Conservation (phyloP, 2,113 vertebrate species). For the Pachyramphus minor region DNA sequence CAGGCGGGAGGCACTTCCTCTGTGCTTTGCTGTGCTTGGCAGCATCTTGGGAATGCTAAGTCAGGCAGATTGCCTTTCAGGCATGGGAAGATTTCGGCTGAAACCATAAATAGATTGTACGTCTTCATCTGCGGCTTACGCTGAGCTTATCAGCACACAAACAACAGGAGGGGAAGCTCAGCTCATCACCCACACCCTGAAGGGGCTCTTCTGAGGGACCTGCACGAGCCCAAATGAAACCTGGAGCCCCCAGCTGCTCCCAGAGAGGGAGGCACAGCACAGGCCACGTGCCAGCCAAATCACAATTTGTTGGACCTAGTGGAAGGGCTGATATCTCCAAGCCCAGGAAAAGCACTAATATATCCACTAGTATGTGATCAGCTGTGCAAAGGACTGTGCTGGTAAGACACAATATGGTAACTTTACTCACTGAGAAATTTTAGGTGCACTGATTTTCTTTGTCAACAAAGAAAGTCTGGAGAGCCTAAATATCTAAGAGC, state of each 20-base stretch:
- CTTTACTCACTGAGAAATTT: background rate
- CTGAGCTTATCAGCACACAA: background rate
- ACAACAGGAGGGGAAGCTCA: background rate
- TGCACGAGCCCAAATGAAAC: accelerated
- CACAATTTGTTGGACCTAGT: background rate
- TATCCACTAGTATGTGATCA: background rate
- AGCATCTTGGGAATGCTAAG: constrained; percentile 23
- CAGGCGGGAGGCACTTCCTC: constrained; percentile 34
- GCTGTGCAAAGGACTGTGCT: background rate
- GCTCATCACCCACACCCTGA: background rate
- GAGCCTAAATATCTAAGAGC: background rate
- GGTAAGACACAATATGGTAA: background rate
- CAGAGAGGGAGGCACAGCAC: background rate
- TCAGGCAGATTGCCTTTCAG: constrained; percentile 40
- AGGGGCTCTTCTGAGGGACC: background rate
- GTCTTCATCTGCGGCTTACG: background rate
- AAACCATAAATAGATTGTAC: constrained; percentile 29
- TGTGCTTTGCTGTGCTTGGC: constrained; percentile 45
- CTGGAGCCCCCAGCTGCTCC: accelerated
- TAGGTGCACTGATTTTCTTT: background rate
- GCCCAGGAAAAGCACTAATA: background rate
- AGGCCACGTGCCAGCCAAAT: background rate
- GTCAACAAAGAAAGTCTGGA: background rate
- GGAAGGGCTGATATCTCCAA: background rate
- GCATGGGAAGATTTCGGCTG: constrained; percentile 28